phyloP scores from a whole-genome alignment of 2,888 invertebrate genomes.

The Selenia dentaria region DNA sequence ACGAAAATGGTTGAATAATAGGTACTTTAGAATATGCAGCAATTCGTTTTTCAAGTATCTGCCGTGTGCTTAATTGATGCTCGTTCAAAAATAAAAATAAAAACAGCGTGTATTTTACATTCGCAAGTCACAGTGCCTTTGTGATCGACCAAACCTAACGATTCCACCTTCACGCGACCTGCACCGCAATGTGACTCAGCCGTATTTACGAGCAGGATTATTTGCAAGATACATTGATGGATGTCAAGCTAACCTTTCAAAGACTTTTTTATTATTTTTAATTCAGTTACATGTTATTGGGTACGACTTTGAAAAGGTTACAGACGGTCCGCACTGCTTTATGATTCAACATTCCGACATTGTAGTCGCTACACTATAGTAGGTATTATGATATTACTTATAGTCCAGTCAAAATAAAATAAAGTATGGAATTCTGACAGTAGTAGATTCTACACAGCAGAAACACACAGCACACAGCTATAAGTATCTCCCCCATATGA shows the following conservation, averaged over 20 bases:
- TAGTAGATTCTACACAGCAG: too few species aligned
- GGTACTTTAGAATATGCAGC: too few species aligned
- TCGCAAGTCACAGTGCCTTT: conserved; percentile 33
- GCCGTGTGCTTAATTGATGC: not conserved
- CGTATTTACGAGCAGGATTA: conserved; percentile 39
- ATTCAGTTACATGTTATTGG: conserved; percentile 21
- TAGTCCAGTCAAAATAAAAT: too few species aligned
- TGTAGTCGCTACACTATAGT: too few species aligned
- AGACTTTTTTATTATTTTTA: conserved; percentile 27
- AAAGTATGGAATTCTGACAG: too few species aligned
- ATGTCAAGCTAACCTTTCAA: conserved; percentile 37
- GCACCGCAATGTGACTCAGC: conserved; percentile 43
- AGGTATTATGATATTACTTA: too few species aligned
- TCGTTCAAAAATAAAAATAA: not conserved
- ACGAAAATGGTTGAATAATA: too few species aligned
- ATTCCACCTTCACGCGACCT: conserved; percentile 51
- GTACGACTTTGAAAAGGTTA: conserved; percentile 27
- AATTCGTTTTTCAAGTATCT: too few species aligned
- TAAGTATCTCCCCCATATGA: too few species aligned
- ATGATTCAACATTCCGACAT: conserved; percentile 15
- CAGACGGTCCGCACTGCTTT: conserved; percentile 16
- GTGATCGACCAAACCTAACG: conserved; percentile 33
- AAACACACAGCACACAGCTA: too few species aligned
- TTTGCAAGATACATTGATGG: conserved; percentile 39
- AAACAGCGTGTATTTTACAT: not conserved